phyloP scores from a whole-genome alignment of 2,113 vertebrate genomes.

The Neolamprologus variostigma region DNA sequence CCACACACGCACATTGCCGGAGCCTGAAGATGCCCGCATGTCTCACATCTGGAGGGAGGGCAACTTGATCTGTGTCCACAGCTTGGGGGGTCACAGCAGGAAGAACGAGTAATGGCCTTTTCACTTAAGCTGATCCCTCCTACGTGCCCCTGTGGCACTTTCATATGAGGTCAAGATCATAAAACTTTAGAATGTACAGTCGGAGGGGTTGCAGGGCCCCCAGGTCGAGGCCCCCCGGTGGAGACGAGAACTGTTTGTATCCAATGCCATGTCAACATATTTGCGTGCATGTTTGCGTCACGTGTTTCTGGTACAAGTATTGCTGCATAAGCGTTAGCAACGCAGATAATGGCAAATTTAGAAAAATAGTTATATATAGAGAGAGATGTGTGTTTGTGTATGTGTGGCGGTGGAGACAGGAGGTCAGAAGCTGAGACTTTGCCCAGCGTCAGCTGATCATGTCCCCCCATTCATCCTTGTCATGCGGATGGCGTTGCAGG shows the following conservation, averaged over 20 bases:
- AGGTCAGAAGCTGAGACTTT: slow-evolving; percentile 44
- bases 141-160: slow-evolving; percentile 44
- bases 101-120: slow-evolving; percentile 46
- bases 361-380: not conserved
- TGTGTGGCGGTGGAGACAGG: slow-evolving; percentile 7
- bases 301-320: not conserved
- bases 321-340: accelerated
- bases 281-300: not conserved
- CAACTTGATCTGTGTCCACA: slow-evolving; percentile 54
- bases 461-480: slow-evolving; percentile 57
- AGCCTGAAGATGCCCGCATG: not conserved
- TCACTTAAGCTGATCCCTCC: slow-evolving; percentile 58
- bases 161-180: slow-evolving; percentile 62
- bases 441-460: slow-evolving; percentile 41
- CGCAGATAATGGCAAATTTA: not conserved
- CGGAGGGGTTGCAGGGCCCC: slow-evolving; percentile 41
- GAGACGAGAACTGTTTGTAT: slow-evolving; percentile 40
- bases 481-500: slow-evolving; percentile 32
- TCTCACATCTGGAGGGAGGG: slow-evolving; percentile 67
- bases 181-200: slow-evolving; percentile 66
- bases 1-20: slow-evolving; percentile 14
- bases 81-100: slow-evolving; percentile 43
- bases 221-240: not conserved
- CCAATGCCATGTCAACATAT: slow-evolving; percentile 11
- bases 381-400: not conserved